A percentile compares a stretch with the other conserved stretches of the same genome.
Evolutionary conservation across 37 sponge, comb jelly and placozoan species (phyloP).

Genomic region (Tethya wilhelma): DNA sequence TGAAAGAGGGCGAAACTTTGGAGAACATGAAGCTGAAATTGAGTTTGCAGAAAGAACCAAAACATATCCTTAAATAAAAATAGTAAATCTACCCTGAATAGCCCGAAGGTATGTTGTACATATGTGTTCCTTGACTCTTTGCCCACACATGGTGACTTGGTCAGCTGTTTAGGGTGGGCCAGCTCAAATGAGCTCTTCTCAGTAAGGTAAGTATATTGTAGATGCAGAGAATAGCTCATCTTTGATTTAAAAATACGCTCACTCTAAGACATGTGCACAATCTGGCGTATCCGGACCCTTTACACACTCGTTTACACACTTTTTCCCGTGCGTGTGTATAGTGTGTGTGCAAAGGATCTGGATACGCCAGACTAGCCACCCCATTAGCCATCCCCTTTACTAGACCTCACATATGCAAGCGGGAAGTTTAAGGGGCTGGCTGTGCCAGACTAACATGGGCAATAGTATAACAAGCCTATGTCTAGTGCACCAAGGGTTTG

Average conservation of each 20-base stretch:
- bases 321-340: no score
- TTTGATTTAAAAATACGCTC: not conserved
- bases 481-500: no score
- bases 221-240: not conserved
- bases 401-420: no score
- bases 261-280: not conserved
- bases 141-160: conserved; percentile 77
- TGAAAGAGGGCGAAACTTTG: not conserved
- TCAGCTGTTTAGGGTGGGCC: conserved; percentile 89
- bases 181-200: conserved; percentile 82
- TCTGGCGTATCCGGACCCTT: not conserved
- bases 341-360: no score
- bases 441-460: no score
- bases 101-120: not conserved
- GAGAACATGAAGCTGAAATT: conserved; percentile 65
- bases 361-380: no score
- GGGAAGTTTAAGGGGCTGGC: not conserved
- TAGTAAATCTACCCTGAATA: not conserved
- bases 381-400: no score
- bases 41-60: conserved; percentile 46
- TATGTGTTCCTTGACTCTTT: conserved; percentile 33
- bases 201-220: conserved; percentile 64
- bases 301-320: no score
- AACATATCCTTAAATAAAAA: conserved; percentile 61
- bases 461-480: no score